phyloP scores from a whole-genome alignment of 2,888 invertebrate genomes.

The Acleris holmiana region DNA sequence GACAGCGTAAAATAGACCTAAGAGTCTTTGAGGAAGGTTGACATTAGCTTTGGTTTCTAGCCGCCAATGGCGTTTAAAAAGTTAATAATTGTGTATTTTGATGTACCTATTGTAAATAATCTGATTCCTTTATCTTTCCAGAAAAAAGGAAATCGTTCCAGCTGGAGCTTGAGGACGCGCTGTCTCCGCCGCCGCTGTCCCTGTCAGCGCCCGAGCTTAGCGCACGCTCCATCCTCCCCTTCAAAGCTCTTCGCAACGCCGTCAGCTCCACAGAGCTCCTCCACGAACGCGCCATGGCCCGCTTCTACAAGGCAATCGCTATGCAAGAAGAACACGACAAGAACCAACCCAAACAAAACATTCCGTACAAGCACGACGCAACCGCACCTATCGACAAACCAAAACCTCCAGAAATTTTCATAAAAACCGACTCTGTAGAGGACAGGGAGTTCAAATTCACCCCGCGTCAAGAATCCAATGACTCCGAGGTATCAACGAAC shows the following conservation, averaged over 20 bases:
- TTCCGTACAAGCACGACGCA: constrained; percentile 60
- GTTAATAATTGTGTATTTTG: too few relatives aligned
- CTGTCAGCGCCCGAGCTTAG: constrained; percentile 92
- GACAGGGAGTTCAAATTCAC: constrained; percentile 56
- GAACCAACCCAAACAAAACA: constrained; percentile 55
- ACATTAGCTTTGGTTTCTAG: too few relatives aligned
- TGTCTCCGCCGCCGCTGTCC: constrained; percentile 91
- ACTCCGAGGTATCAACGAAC: constrained; percentile 61
- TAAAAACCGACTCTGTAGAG: constrained; percentile 68
- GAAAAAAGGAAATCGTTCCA: constrained; percentile 85
- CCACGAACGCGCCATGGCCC: constrained; percentile 92
- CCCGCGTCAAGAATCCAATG: constrained; percentile 59
- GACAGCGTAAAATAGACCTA: too few relatives aligned
- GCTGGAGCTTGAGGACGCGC: constrained; percentile 86
- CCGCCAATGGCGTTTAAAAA: too few relatives aligned
- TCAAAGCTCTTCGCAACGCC: constrained; percentile 87
- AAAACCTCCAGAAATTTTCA: constrained; percentile 60
- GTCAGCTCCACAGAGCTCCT: constrained; percentile 93
- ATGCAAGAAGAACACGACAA: constrained; percentile 87
- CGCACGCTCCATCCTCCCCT: constrained; percentile 71
- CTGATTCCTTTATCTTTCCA: constrained; percentile 49
- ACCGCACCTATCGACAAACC: constrained; percentile 36
- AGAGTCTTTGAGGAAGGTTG: too few relatives aligned
- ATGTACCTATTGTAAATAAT: neutral
- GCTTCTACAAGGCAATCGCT: constrained; percentile 91